These are phyloP conservation scores for Dendrolimus pini DNA, from an alignment of 2,888 invertebrate genomes.

Conservation along the genomic window DNA sequence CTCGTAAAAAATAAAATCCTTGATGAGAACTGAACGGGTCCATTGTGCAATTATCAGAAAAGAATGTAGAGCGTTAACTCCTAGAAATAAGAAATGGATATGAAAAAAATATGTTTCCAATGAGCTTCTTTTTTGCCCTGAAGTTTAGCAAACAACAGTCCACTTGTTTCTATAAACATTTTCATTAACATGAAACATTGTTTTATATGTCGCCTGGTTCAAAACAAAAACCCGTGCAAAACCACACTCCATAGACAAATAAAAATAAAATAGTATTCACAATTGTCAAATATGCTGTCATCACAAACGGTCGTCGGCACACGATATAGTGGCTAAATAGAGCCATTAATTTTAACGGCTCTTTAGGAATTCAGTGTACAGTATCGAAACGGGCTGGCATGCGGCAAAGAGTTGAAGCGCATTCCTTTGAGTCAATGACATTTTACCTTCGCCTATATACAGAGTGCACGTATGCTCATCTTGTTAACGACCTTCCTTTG, in stretches of 20 bases:
- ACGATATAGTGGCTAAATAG: slow-evolving; percentile 24
- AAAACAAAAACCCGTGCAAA: too few species aligned
- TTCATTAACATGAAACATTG: too few species aligned
- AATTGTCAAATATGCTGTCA: not conserved
- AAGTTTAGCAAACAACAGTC: too few species aligned
- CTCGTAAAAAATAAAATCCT: too few species aligned
- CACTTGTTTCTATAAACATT: too few species aligned
- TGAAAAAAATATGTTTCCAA: too few species aligned
- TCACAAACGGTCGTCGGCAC: not conserved
- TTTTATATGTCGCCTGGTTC: too few species aligned
- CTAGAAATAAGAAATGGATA: too few species aligned
- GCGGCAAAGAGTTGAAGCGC: slow-evolving; percentile 27
- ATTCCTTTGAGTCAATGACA: slow-evolving; percentile 33
- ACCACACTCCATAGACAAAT: not conserved
- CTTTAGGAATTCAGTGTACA: slow-evolving; percentile 42
- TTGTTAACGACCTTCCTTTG: not conserved
- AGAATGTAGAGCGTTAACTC: too few species aligned
- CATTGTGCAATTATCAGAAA: too few species aligned
- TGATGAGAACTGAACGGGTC: too few species aligned
- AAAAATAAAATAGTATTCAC: not conserved
- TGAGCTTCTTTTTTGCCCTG: too few species aligned
- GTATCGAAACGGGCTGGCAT: slow-evolving; percentile 30
- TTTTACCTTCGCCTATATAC: slow-evolving; percentile 26
- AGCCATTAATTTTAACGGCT: slow-evolving; percentile 46
- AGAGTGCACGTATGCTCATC: slow-evolving; percentile 12